Evolutionary conservation across 2,888 invertebrate genomes (phyloP).

Genomic region (Thysanoteuthis rhombus): DNA sequence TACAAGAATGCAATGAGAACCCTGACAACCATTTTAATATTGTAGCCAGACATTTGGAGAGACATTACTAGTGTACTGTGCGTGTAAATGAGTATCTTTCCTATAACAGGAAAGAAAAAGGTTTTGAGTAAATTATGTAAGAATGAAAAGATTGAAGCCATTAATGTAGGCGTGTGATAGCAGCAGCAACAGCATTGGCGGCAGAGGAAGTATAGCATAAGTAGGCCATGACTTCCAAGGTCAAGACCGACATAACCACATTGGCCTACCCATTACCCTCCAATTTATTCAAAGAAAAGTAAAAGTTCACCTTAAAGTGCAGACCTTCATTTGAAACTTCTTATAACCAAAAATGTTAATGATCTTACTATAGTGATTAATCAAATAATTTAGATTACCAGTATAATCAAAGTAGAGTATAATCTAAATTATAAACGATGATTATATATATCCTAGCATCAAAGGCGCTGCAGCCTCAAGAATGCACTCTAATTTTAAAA

Average conservation of each 20-base stretch:
- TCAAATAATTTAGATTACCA: too few relatives aligned
- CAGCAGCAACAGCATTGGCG: not conserved
- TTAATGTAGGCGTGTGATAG: not conserved
- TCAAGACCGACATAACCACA: not conserved
- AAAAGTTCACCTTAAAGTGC: not conserved
- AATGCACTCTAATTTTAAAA: too few relatives aligned
- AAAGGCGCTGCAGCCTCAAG: too few relatives aligned
- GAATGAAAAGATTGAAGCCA: not conserved
- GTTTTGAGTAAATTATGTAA: not conserved
- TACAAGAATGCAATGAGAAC: not conserved
- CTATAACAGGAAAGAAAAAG: not conserved
- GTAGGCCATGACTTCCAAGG: not conserved
- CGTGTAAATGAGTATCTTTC: not conserved
- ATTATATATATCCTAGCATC: too few relatives aligned
- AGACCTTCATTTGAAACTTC: too few relatives aligned
- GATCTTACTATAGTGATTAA: too few relatives aligned
- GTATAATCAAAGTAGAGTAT: too few relatives aligned
- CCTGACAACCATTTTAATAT: not conserved
- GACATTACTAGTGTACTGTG: not conserved
- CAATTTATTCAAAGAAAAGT: too few relatives aligned
- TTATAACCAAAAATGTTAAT: too few relatives aligned
- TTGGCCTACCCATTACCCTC: not conserved
- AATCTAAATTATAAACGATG: too few relatives aligned
- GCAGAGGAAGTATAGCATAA: conserved; percentile 12
- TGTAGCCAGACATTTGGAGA: not conserved